These are phyloP conservation scores for Latrodectus geometricus DNA, from an alignment of 1,140 invertebrate species.

Conservation along the genomic window DNA sequence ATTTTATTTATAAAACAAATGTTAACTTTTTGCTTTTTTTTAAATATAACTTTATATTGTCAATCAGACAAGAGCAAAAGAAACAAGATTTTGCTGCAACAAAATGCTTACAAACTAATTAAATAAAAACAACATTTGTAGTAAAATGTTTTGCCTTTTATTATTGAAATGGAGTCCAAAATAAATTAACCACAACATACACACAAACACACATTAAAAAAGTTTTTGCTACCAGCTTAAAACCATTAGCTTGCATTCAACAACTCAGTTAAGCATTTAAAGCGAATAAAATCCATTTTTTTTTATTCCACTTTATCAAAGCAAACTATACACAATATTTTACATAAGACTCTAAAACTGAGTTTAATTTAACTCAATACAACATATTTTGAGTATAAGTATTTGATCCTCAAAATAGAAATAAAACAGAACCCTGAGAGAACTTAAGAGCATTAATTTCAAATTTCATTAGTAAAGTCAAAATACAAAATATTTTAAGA, in stretches of 20 bases:
- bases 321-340: background rate
- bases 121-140: too few species aligned
- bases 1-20: too few species aligned
- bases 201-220: slow-evolving; percentile 36
- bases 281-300: slow-evolving; percentile 13
- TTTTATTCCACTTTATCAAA: slow-evolving; percentile 3
- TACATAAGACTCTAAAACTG: slow-evolving; percentile 6
- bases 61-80: too few species aligned
- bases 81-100: too few species aligned
- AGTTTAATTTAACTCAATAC: background rate
- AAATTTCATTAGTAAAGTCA: background rate
- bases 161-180: slow-evolving; percentile 34
- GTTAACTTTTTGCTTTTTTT: too few species aligned
- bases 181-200: slow-evolving; percentile 54
- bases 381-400: background rate
- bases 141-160: background rate
- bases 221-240: slow-evolving; percentile 3
- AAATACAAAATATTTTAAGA: background rate
- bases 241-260: slow-evolving; percentile 30
- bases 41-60: too few species aligned
- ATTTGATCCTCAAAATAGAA: background rate
- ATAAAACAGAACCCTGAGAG: background rate
- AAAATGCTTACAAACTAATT: too few species aligned
- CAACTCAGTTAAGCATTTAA: slow-evolving; percentile 15
- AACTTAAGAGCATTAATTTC: background rate